Percentiles rank a stretch among this genome's conserved stretches.
Conservation (phyloP, 2,797 vertebrate species). For the Sternarchorhynchus goeldii region DNA sequence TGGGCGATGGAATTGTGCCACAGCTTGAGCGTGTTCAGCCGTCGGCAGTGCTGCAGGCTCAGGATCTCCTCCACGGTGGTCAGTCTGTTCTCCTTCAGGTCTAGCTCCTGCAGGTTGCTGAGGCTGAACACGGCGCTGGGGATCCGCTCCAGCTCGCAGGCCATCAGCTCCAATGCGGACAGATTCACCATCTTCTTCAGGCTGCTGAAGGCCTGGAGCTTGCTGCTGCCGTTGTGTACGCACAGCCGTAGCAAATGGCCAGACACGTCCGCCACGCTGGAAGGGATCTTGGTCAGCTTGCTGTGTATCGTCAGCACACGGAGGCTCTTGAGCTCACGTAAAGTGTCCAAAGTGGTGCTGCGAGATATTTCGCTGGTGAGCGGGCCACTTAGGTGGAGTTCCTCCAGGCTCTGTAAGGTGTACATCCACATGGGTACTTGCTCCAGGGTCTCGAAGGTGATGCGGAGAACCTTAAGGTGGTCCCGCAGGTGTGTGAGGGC, state of each 20-base stretch:
- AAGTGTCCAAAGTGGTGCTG: conserved; percentile 75
- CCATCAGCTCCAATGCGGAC: conserved; percentile 79
- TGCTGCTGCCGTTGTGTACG: conserved; percentile 81
- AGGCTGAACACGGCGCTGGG: conserved; percentile 88
- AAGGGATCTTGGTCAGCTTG: conserved; percentile 82
- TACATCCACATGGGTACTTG: conserved; percentile 87
- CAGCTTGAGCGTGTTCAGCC: conserved; percentile 78
- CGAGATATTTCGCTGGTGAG: conserved; percentile 77
- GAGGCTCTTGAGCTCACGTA: conserved; percentile 82
- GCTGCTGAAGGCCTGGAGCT: conserved; percentile 81
- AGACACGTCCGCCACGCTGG: conserved; percentile 76
- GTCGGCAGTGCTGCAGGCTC: conserved; percentile 87
- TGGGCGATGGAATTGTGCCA: conserved; percentile 88
- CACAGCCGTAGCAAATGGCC: conserved; percentile 78
- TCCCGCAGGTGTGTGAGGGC: conserved; percentile 80
- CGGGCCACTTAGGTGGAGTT: conserved; percentile 82
- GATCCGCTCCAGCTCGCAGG: conserved; percentile 85
- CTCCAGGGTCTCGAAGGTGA: conserved; percentile 79
- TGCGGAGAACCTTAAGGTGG: conserved; percentile 77
- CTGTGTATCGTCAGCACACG: conserved; percentile 77
- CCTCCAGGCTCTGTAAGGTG: conserved; percentile 78
- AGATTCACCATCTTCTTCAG: conserved; percentile 83
- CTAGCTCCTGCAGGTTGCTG: conserved; percentile 81
- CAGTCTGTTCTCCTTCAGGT: conserved; percentile 85
- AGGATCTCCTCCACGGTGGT: conserved; percentile 88